Conservation (phyloP, 1,140 invertebrate genomes). For the Euura saliciscinereae region DNA sequence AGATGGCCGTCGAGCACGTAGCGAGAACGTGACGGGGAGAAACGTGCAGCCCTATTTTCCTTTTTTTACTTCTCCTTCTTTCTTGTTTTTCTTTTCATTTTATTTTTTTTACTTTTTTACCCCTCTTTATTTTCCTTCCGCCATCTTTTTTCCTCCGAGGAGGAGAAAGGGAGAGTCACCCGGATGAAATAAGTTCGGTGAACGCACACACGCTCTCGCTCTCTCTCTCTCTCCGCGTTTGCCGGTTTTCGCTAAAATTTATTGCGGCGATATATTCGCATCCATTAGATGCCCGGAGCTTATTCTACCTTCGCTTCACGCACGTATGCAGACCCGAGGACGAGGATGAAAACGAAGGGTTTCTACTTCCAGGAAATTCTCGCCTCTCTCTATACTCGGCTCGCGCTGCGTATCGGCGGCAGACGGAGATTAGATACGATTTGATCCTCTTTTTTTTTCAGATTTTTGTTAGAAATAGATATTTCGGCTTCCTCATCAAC, state of each 20-base stretch:
- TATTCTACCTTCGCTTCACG: neutral
- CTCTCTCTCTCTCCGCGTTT: neutral
- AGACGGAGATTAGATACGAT: no score
- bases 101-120: conserved; percentile 11
- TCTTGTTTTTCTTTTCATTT: conserved; percentile 15
- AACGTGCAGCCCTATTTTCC: conserved; percentile 1
- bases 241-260: conserved; percentile 58
- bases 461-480: neutral
- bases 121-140: conserved; percentile 12
- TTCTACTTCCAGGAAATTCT: conserved; percentile 20
- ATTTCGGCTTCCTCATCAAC: no score
- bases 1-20: conserved; percentile 52
- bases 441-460: no score
- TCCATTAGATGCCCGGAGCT: conserved; percentile 54
- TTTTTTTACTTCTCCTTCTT: conserved; percentile 10
- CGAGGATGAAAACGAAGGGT: no score
- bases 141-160: conserved; percentile 10
- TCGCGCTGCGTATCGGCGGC: neutral
- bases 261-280: conserved; percentile 62
- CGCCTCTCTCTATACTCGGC: conserved; percentile 19
- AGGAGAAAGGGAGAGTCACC: neutral
- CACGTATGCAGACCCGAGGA: neutral
- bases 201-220: conserved; percentile 30
- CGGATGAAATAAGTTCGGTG: neutral
- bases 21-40: conserved; percentile 50